Conservation (phyloP, 2,888 invertebrate genomes). For the Tromatobia lineatoria region DNA sequence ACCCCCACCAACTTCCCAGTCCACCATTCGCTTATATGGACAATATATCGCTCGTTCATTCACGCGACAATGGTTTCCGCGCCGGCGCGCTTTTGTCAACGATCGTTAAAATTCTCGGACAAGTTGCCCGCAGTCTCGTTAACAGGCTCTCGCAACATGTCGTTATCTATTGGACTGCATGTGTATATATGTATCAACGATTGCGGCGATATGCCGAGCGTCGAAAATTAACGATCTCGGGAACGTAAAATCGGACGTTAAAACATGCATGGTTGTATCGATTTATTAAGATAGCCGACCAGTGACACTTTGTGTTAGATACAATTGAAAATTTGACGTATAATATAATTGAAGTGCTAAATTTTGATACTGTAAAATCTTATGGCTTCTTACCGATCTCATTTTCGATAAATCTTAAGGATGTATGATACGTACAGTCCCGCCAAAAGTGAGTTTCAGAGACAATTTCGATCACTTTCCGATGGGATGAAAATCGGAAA, state of each 20-base stretch:
- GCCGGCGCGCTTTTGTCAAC: constrained; percentile 12
- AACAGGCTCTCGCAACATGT: background rate
- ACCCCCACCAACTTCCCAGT: background rate
- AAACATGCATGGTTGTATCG: constrained; percentile 6
- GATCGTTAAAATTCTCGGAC: constrained; percentile 34
- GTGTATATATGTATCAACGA: background rate
- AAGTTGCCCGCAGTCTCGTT: constrained; percentile 22
- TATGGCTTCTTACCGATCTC: no score
- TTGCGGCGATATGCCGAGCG: background rate
- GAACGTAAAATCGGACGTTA: constrained; percentile 5
- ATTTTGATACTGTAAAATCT: no score
- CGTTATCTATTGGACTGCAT: background rate
- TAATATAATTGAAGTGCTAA: no score
- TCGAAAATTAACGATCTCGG: constrained; percentile 17
- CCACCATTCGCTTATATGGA: constrained; percentile 7
- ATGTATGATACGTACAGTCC: no score
- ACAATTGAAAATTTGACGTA: no score
- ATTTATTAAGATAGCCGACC: background rate
- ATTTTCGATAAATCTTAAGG: no score
- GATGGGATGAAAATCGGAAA: no score
- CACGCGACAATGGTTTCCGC: constrained; percentile 2
- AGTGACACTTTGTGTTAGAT: no score
- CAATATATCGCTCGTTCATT: constrained; percentile 17
- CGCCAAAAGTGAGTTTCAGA: no score
- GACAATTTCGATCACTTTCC: no score